Conservation (phyloP, 1,140 invertebrate species). For the Paralvinella palmiformis region DNA sequence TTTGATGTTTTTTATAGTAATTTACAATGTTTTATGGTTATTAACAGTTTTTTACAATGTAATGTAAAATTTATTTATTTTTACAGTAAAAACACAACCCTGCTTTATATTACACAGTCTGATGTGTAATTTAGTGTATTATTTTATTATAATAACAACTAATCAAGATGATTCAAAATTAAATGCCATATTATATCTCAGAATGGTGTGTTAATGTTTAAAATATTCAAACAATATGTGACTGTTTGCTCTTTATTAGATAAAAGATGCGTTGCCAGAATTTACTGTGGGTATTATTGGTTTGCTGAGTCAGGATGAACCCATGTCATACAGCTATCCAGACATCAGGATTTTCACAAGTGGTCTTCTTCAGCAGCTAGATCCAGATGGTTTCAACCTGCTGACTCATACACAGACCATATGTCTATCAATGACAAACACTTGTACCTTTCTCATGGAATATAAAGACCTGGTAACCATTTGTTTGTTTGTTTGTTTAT, state of each 20-base stretch:
- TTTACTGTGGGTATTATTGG: conserved; percentile 22
- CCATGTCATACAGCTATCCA: conserved; percentile 28
- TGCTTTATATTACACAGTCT: background rate
- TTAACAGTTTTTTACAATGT: too few relatives aligned
- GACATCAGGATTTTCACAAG: conserved; percentile 25
- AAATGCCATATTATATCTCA: background rate
- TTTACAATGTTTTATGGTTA: too few relatives aligned
- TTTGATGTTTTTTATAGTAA: too few relatives aligned
- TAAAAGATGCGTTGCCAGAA: conserved; percentile 22
- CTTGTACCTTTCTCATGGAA: conserved; percentile 32
- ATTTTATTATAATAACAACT: background rate
- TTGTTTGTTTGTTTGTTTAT: conserved; percentile 1
- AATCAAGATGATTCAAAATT: background rate
- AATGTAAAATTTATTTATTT: too few relatives aligned
- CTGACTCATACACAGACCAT: conserved; percentile 24
- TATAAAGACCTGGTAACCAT: conserved; percentile 5
- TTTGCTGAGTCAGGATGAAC: conserved; percentile 26
- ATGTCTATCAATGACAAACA: conserved; percentile 31
- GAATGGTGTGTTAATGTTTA: too few relatives aligned
- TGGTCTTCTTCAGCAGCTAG: conserved; percentile 25
- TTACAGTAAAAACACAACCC: background rate
- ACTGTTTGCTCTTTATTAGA: too few relatives aligned
- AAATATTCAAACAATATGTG: too few relatives aligned
- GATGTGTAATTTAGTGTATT: background rate
- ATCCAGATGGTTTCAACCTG: conserved; percentile 22